These are phyloP conservation scores for Caenorhabditis japonica DNA, from an alignment of 2,888 invertebrate species.

Conservation along the genomic window DNA sequence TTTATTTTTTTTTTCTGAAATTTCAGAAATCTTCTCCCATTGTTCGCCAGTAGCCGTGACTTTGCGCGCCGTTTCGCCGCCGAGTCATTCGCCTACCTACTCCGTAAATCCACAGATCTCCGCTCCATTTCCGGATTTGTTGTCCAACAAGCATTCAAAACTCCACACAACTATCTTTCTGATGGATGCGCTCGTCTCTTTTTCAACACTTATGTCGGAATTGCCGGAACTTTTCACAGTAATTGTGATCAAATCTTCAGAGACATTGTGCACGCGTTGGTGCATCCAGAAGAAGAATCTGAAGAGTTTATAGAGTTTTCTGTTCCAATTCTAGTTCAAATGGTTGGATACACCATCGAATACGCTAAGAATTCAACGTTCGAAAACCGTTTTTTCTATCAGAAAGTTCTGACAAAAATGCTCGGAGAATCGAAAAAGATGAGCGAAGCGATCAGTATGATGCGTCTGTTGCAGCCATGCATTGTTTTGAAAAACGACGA, in stretches of 20 bases:
- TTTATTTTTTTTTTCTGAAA: not conserved
- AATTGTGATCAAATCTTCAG: constrained; percentile 35
- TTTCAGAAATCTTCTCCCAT: constrained; percentile 78
- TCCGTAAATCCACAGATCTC: constrained; percentile 81
- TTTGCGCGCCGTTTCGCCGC: constrained; percentile 94
- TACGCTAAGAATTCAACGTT: constrained; percentile 45
- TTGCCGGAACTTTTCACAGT: constrained; percentile 88
- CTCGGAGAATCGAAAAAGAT: constrained; percentile 43
- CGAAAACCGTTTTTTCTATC: constrained; percentile 36
- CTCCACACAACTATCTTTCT: constrained; percentile 47
- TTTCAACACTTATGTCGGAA: constrained; percentile 89
- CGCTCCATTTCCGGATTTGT: constrained; percentile 55
- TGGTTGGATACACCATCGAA: constrained; percentile 53
- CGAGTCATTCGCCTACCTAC: constrained; percentile 94
- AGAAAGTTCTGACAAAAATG: constrained; percentile 41
- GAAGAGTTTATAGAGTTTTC: constrained; percentile 38
- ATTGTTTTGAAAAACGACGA: constrained; percentile 29
- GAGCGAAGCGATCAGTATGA: constrained; percentile 26
- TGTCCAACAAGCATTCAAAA: constrained; percentile 56
- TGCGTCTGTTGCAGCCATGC: constrained; percentile 43
- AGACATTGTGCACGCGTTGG: constrained; percentile 34
- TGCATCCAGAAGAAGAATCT: constrained; percentile 4
- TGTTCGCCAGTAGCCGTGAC: constrained; percentile 85
- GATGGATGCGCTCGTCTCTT: constrained; percentile 88
- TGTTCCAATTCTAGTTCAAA: constrained; percentile 50